Evolutionary conservation across 2,113 vertebrate genomes (phyloP), one percentile per base, ranked within the genome.

Genomic region (Ammodytes dubius): DNA sequence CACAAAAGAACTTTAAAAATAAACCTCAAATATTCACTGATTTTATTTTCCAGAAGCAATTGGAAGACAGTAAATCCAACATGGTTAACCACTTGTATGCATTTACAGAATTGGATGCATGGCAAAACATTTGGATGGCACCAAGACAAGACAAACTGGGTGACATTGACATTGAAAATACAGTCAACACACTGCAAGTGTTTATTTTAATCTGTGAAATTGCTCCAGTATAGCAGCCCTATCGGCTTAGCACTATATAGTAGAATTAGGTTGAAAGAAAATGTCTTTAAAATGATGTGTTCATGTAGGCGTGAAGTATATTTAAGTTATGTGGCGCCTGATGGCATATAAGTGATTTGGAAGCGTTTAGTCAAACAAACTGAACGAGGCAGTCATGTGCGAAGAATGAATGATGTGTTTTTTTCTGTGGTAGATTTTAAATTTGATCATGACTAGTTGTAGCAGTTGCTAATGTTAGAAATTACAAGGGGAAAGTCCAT

Each of bases 11-110:
- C 50, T 59, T 19, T 19, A 40, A 58, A 75, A 53, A 65, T 35
- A 53, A 53, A 72, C 46, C 54, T 77, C 54, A 77, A 71, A 43
- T 43, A 66, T 54, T 53, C 14, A 47, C 19, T 5, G 35, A 5
- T 45, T 14, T 43, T 12, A 52, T 71, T 45, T 35, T 42, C 15
- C 27, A 43, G 8, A 9, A 49, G 37, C 54, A 68, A 42, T 35
- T 4, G n/a, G 5, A 35, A 6, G 17, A 11, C 45, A 49, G 35
- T 49, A 58, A 12, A 68, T 59, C 53, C 46, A 12, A 66, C 5
- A 17, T 57, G 43, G 63, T 43, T 70, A 42, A 70, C 52, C 64
- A 39, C 39, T 15, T 59, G 37, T 12, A 39, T 17, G 27, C 39
- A 12, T 72, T 47, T 14, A 49, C 14, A 72, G 3, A 27, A 17